These are phyloP conservation scores for Archivesica marissinica DNA, from an alignment of 1,140 invertebrate genomes.

Conservation along the genomic window DNA sequence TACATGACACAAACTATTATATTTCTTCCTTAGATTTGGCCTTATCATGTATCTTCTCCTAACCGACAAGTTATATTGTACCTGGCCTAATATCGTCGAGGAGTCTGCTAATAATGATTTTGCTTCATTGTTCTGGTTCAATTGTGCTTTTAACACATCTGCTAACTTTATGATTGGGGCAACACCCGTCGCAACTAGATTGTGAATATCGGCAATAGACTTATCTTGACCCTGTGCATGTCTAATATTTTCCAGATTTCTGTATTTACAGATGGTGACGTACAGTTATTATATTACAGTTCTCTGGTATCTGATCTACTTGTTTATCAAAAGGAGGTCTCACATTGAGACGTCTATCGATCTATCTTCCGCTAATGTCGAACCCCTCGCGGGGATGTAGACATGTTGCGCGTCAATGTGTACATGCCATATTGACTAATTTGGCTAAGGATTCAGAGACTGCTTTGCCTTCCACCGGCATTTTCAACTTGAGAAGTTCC, in stretches of 20 bases:
- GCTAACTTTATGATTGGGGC: slow-evolving; percentile 25
- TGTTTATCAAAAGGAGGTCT: slow-evolving; percentile 28
- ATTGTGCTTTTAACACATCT: background rate
- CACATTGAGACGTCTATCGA: background rate
- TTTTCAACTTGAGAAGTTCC: slow-evolving; percentile 12
- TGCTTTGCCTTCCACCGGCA: background rate
- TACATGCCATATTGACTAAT: slow-evolving; percentile 19
- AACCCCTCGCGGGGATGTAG: background rate
- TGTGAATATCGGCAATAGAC: slow-evolving; percentile 28
- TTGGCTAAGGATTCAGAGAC: slow-evolving; percentile 1
- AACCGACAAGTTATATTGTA: slow-evolving; percentile 38
- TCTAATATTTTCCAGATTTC: slow-evolving; percentile 45
- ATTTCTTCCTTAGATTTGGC: slow-evolving; percentile 36
- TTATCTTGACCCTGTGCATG: background rate
- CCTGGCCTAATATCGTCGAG: slow-evolving; percentile 36
- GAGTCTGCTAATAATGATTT: slow-evolving; percentile 11
- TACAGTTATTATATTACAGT: too few relatives aligned
- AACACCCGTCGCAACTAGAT: slow-evolving; percentile 31
- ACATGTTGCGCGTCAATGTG: too few relatives aligned
- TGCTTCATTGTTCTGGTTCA: background rate
- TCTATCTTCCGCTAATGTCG: background rate
- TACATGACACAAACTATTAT: background rate
- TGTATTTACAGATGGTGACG: too few relatives aligned
- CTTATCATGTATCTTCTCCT: slow-evolving; percentile 35
- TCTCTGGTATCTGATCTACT: too few relatives aligned